Evolutionary conservation across 1,140 invertebrate species (phyloP).

Genomic region (Thaumatotibia leucotreta): DNA sequence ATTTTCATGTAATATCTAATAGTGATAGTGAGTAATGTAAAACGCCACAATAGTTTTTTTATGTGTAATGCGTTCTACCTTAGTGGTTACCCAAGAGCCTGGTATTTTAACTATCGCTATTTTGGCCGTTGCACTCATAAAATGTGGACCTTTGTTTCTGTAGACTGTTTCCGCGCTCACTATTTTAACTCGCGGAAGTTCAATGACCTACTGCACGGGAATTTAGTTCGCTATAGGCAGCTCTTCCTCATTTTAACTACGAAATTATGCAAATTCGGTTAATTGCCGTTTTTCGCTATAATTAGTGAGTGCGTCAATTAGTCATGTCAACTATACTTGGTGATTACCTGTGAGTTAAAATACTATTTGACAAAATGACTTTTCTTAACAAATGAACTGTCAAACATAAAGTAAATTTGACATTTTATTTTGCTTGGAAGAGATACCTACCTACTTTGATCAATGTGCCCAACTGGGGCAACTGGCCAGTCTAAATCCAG

Average conservation of each 20-base stretch:
- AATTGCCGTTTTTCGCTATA: neutral
- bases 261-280: neutral
- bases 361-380: too few species aligned
- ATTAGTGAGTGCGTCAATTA: neutral
- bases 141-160: neutral
- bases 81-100: neutral
- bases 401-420: too few species aligned
- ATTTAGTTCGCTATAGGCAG: slow-evolving; percentile 8
- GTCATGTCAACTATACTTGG: neutral
- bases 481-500: too few species aligned
- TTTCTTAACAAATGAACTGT: too few species aligned
- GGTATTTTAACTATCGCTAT: neutral
- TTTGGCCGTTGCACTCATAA: slow-evolving; percentile 10
- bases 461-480: too few species aligned
- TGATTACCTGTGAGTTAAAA: too few species aligned
- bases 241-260: slow-evolving; percentile 23
- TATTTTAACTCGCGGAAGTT: slow-evolving; percentile 57
- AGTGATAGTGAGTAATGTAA: too few species aligned
- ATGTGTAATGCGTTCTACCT: too few species aligned
- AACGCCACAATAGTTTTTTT: too few species aligned
- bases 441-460: too few species aligned
- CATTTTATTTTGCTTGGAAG: too few species aligned
- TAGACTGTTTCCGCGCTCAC: slow-evolving; percentile 14
- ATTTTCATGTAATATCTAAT: too few species aligned
- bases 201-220: neutral